Base-by-base conservation (phyloP, 2,797 vertebrate species). In the Apogon hyalosoma region DNA sequence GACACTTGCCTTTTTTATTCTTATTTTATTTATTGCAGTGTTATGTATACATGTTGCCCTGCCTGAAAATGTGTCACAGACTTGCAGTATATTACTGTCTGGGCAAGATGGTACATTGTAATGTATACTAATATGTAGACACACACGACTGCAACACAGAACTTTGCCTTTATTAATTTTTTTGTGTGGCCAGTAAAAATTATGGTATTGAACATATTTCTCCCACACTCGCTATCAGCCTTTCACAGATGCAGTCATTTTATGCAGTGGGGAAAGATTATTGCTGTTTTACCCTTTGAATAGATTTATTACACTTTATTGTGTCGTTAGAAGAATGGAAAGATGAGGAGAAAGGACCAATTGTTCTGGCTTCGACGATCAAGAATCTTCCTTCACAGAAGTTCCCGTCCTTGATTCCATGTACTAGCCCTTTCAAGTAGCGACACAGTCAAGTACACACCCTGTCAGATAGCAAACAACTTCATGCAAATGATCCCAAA, bases 401-500 rank as follows among this genome's bases (percentile, higher is more conserved):
- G 72, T 61, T 38, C 13, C 41, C 42, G 3, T 49, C 53, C 60
- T 18, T 7, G 39, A 64, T 58, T 66, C 56, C 33, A 9, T 19
- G 62, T 50, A 45, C 15, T 49, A 19, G 15, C 48, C 52, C 70
- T 66, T 58, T 67, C 24, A 48, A 46, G 74, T 24, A 8, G 62
- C 1, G 16, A 53, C 63, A 50, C 63, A 67, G 63, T 71, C 79
- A 69, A 84, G 71, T 52, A 68, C 63, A 53, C 75, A 61, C 40
- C 63, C 63, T 60, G 62, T 75, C 69, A 69, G 69, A 83, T 45
- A 48, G 69, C 73, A 80, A 77, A 81, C 60, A 64, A 39, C 81
- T 79, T 83, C 67, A 83, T 79, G 83, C 84, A 82, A 81, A 85
- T 79, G 55, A 75, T 77, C 63, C 69, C 63, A 72, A 71, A 77